phyloP scores from a whole-genome alignment of 2,113 vertebrate genomes.

The Columba janthina region DNA sequence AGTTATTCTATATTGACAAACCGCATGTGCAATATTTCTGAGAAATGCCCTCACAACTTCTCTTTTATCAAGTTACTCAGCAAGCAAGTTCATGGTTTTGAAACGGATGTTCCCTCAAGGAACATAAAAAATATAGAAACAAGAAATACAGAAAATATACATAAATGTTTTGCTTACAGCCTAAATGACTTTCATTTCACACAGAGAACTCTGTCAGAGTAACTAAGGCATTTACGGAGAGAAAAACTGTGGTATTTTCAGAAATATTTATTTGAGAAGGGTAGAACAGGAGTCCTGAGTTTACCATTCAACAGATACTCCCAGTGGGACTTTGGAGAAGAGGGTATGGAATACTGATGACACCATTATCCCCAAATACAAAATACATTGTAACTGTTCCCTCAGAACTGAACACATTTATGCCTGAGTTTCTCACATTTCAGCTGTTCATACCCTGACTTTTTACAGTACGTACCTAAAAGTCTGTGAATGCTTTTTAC shows the following conservation, averaged over 20 bases:
- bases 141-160: background rate
- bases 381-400: background rate
- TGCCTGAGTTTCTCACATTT: background rate
- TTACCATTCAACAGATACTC: background rate
- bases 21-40: background rate
- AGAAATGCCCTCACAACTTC: background rate
- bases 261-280: background rate
- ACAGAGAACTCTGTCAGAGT: background rate
- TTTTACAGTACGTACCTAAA: background rate
- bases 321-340: background rate
- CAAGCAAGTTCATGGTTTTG: background rate
- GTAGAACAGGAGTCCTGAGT: background rate
- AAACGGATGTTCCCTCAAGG: background rate
- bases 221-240: background rate
- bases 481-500: background rate
- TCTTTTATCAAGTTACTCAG: background rate
- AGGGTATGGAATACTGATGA: background rate
- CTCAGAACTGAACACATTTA: background rate
- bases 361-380: background rate
- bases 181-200: background rate
- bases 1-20: background rate
- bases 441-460: background rate
- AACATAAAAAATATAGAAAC: background rate
- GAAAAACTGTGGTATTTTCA: background rate
- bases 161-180: background rate